phyloP scores from a whole-genome alignment of 1,140 invertebrate genomes.

The Drosophila melanica region DNA sequence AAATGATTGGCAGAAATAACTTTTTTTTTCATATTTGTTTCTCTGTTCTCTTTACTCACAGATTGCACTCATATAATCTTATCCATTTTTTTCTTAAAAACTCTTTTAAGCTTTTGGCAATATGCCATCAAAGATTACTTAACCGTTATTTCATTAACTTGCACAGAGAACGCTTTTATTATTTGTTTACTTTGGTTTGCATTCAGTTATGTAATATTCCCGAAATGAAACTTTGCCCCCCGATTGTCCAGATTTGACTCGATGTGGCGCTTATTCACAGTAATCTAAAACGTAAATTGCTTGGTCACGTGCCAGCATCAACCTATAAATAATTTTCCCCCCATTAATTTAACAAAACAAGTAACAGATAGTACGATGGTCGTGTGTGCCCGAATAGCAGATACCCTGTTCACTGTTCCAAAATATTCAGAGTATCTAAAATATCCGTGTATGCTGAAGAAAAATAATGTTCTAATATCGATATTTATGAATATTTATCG shows the following conservation, averaged over 20 bases:
- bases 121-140: neutral
- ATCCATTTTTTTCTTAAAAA: too few relatives aligned
- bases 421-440: too few relatives aligned
- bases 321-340: slow-evolving; percentile 46
- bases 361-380: neutral
- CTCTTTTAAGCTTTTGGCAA: neutral
- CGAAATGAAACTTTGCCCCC: slow-evolving; percentile 13
- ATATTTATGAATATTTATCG: too few relatives aligned
- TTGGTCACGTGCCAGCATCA: slow-evolving; percentile 55
- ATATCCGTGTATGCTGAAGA: too few relatives aligned
- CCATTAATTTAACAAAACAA: slow-evolving; percentile 29
- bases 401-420: too few relatives aligned
- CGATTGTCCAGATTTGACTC: slow-evolving; percentile 1
- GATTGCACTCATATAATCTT: too few relatives aligned
- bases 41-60: too few relatives aligned
- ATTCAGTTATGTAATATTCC: slow-evolving; percentile 13
- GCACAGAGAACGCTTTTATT: too few relatives aligned
- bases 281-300: slow-evolving; percentile 59
- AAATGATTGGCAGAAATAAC: too few relatives aligned
- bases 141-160: neutral
- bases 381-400: too few relatives aligned
- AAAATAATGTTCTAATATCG: too few relatives aligned
- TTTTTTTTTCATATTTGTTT: too few relatives aligned
- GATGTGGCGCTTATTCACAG: slow-evolving; percentile 32
- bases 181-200: neutral